Base-by-base conservation (phyloP, 2,113 vertebrate genomes). In the Rousettus leschenaultii region DNA sequence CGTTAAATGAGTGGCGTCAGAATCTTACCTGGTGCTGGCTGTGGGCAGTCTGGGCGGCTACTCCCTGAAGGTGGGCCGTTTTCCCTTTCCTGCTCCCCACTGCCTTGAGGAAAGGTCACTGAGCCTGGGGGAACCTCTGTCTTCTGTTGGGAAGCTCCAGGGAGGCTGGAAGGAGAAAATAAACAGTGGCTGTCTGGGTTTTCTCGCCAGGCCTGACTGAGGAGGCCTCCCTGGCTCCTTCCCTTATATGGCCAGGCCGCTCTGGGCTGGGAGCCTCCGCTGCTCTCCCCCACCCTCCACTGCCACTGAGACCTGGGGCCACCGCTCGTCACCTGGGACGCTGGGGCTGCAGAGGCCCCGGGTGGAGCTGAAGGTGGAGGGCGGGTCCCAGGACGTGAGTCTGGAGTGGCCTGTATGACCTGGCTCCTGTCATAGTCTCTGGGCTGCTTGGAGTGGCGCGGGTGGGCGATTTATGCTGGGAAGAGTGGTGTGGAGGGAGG, bases 161-260 rank as follows among this genome's bases (percentile, higher is more conserved):
- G 55, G 86, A 86, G 80, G 65, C 91, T 71, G 84, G 89, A 75
- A 85, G 96, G 93, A 97, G 95, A 96, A 94, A 97, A 96, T 96
- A 97, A 98, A 97, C 97, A 98, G 94, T 89, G 94, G 82, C 91
- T 93, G 97, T 97, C 97, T 97, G 97, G 97, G 92, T 71, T 97
- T 96, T 96, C 96, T 97, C 48, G 65, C 90, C 95, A 86, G 97
- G 77, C 89, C 89, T 26, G 68, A 96, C 86, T 48, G 5, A 90
- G 93, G 95, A 96, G 94, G 66, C 91, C 95, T 95, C 73, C 30
- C 33, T 51, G 86, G 92, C 94, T 93, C 94, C 96, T 98, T 95
- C 78, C 97, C 97, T 98, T 97, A 98, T 98, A 97, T 97, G 97
- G 97, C 95, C 87, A 82, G 91, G 95, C 89, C 0, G 63, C 73